Base-by-base conservation (phyloP, 2,113 vertebrate genomes). In the Passer domesticus region DNA sequence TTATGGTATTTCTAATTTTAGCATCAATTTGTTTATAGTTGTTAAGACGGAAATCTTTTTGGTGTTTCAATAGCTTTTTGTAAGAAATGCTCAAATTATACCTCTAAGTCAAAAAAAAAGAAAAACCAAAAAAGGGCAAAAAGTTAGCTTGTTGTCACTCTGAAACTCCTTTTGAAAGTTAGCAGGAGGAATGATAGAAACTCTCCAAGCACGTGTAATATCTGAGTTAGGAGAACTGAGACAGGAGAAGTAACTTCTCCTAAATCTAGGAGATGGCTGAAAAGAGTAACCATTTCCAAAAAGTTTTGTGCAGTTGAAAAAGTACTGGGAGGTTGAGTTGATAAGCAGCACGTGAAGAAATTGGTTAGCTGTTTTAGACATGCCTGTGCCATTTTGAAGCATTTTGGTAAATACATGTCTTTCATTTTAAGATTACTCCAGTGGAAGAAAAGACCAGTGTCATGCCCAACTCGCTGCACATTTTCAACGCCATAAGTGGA, bases 401-500 rank as follows among this genome's bases (percentile, higher is more conserved):
- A 2, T 43, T 46, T 47, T 90, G 35, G 17, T 90, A 76, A 94
- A 67, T 35, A 2, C 2, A 0, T 93, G 23, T 79, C 95, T 94
- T 96, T 66, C 69, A 18, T 97, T 94, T 95, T 94, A 89, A 99
- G 99, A 99, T 99, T 85, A 98, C 96, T 95, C 98, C 98, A 0
- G 98, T 98, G 95, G 99, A 99, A 96, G 99, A 99, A 97, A 99
- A 99, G 98, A 98, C 98, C n/a, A 98, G 92, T 21, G 97, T 98
- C 82, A 98, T 99, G 85, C 98, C 99, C 10, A 99, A 99, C 91
- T 99, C 99, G 0, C 97, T 99, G 77, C 99, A 99, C 97, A 99
- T 99, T 97, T 99, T 99, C 95, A 99, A 99, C 2, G 99, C 99
- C 98, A 99, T 99, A 97, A 99, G 99, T 16, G 99, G 99, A 83